These are phyloP conservation scores for Dendrocincla fuliginosa DNA, from an alignment of 2,797 vertebrate species.

Conservation along the genomic window DNA sequence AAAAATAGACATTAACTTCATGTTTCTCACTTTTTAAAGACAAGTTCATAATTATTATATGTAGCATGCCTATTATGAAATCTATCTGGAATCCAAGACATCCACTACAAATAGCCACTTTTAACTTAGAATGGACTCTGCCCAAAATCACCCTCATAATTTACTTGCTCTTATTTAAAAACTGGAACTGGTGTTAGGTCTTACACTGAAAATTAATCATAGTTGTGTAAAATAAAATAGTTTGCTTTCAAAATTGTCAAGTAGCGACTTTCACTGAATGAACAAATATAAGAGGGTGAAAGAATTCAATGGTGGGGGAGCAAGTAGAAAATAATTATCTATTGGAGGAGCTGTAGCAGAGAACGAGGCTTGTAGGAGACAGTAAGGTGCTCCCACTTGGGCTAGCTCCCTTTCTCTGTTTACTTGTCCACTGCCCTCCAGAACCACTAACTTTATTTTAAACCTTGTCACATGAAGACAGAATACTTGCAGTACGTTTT, in stretches of 20 bases:
- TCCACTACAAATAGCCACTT: neutral
- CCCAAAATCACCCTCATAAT: neutral
- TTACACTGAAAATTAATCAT: neutral
- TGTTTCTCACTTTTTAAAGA: neutral
- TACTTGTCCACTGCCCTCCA: neutral
- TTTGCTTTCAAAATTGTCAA: neutral
- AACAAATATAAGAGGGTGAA: neutral
- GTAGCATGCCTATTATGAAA: neutral
- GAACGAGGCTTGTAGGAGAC: neutral
- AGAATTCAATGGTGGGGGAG: neutral
- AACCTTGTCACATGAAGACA: neutral
- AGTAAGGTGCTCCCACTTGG: neutral
- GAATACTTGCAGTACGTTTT: neutral
- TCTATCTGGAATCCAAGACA: neutral
- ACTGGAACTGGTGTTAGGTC: neutral
- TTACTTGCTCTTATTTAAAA: neutral
- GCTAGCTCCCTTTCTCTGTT: neutral
- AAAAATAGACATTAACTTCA: neutral
- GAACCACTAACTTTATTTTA: neutral
- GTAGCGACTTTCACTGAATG: neutral
- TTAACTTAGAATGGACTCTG: neutral
- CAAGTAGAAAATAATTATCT: neutral
- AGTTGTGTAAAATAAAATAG: neutral
- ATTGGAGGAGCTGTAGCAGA: neutral
- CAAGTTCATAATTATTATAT: neutral